Conservation (phyloP, 1,140 invertebrate species). For the Lethrus apterus region DNA sequence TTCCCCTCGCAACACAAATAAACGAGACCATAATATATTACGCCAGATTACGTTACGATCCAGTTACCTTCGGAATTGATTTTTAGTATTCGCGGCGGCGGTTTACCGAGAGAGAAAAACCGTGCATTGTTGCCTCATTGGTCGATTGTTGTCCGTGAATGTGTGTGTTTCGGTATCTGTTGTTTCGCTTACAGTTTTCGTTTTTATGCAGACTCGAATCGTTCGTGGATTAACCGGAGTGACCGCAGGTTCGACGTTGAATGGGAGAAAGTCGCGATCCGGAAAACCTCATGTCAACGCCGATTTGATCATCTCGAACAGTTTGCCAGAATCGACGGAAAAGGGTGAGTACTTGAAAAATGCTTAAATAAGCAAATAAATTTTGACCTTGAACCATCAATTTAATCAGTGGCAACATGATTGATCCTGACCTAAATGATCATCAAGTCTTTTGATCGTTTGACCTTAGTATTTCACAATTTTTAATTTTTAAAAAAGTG, state of each 20-base stretch:
- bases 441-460: too few species aligned
- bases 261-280: slow-evolving; percentile 10
- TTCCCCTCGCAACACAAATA: too few species aligned
- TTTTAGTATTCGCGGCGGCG: not conserved
- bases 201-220: slow-evolving; percentile 14
- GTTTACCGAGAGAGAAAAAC: slow-evolving; percentile 9
- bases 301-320: slow-evolving; percentile 8
- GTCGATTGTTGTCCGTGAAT: not conserved
- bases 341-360: slow-evolving; percentile 13
- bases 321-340: slow-evolving; percentile 1
- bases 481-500: too few species aligned
- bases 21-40: slow-evolving; percentile 16
- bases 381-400: too few species aligned
- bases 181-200: not conserved
- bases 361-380: too few species aligned
- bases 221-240: slow-evolving; percentile 15
- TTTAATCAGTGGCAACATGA: too few species aligned
- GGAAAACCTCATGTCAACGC: slow-evolving; percentile 9
- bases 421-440: too few species aligned
- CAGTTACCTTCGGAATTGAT: slow-evolving; percentile 1
- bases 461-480: too few species aligned
- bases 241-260: slow-evolving; percentile 13
- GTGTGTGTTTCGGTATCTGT: not conserved
- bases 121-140: slow-evolving; percentile 5
- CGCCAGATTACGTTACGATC: slow-evolving; percentile 6